phyloP scores from a whole-genome alignment of 2,888 invertebrate species.

The Drosophila heteroneura region DNA sequence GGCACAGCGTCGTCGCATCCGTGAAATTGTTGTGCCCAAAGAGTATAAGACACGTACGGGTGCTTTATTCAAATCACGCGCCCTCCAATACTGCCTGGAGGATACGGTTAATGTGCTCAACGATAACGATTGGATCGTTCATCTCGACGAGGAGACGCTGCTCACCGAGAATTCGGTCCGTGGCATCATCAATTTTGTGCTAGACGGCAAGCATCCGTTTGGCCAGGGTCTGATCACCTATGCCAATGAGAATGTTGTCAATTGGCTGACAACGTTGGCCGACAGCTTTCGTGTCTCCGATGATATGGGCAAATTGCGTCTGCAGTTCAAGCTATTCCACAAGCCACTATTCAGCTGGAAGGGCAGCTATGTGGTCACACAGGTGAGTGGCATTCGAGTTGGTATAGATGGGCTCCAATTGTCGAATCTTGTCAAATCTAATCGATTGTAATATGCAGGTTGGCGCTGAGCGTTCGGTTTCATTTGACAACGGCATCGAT shows the following conservation, averaged over 20 bases:
- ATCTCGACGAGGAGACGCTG: conserved; percentile 98
- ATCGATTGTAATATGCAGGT: conserved; percentile 86
- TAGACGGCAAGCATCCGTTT: conserved; percentile 97
- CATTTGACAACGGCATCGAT: conserved; percentile 98
- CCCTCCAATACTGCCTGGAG: conserved; percentile 97
- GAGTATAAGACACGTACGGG: conserved; percentile 95
- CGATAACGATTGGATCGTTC: conserved; percentile 98
- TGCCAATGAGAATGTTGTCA: conserved; percentile 97
- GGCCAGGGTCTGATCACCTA: conserved; percentile 98
- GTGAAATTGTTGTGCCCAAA: conserved; percentile 95
- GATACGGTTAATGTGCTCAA: conserved; percentile 93
- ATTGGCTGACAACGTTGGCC: conserved; percentile 98
- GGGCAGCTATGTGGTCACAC: conserved; percentile 98
- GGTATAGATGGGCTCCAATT: neutral
- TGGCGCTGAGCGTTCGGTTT: conserved; percentile 95
- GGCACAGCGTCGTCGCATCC: conserved; percentile 91
- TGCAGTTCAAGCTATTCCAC: conserved; percentile 97
- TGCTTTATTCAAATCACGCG: conserved; percentile 97
- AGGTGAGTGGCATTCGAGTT: conserved; percentile 87
- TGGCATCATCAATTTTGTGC: conserved; percentile 96
- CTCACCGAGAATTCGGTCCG: conserved; percentile 95
- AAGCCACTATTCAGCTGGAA: conserved; percentile 99
- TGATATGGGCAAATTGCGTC: conserved; percentile 98
- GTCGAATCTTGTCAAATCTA: neutral
- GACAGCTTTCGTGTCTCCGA: conserved; percentile 98